Evolutionary conservation across 2,113 vertebrate species (phyloP), one percentile per base, ranked within the genome.

Genomic region (human (Homo sapiens)): DNA sequence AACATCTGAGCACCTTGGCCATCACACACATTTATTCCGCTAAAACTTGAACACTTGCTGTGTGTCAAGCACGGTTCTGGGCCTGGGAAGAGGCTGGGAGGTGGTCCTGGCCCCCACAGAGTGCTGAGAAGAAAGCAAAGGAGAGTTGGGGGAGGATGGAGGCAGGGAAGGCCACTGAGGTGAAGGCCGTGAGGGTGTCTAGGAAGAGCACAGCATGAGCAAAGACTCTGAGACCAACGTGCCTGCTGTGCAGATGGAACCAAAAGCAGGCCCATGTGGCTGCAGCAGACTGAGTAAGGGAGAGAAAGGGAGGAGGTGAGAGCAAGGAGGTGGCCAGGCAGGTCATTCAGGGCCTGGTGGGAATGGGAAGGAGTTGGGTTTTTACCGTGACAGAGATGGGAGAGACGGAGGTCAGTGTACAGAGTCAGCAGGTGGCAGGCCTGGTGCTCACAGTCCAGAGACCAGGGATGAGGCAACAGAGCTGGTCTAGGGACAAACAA

Each of bases 271-370:
- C 16, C 43, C 1, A 2, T 11, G 64, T 1, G 84, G 66, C 6
- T n/a, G 11, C 2, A 48, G 1, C 10, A 20, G 11, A 30, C 8
- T 17, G 50, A 38, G 43, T 1, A 11, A 27, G 3, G 55, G 30
- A 32, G 40, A 11, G 12, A 66, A 5, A 23, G 35, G 27, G 5
- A 81, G 82, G 61, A 30, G 22, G 0, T 2, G 40, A 72, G 11
- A 13, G 61, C 14, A 79, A 48, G 50, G 40, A 80, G 43, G 35
- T 11, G 79, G 18, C 22, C 8, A 23, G 43, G n/a, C 7, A 14
- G 43, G 43, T 1, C 6, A 1, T 27, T 22, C 57, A 25, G 12
- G 48, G 43, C 16, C n/a, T 20, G 2, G 27, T 27, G 55, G 13
- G 20, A 11, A 40, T 17, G 8, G 5, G 5, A 27, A 7, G 14